Conservation (phyloP, 2,888 invertebrate species). For the Pseudeuparius sepicola region DNA sequence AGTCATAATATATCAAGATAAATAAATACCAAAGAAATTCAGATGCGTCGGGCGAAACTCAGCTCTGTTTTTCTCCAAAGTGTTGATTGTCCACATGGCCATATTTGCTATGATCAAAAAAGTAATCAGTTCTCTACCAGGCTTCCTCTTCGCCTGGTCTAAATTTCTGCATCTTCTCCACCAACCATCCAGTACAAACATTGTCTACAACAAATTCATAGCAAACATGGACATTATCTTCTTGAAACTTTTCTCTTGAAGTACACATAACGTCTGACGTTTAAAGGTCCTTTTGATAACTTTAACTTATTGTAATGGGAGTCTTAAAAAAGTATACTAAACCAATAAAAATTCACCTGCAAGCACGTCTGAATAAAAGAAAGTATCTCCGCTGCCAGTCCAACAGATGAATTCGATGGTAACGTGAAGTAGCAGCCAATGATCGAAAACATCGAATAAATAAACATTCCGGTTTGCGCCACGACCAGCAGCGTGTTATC, state of each 20-base stretch:
- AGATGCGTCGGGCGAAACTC: constrained; percentile 88
- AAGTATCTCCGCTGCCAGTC: constrained; percentile 73
- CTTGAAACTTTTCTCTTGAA: too few species aligned
- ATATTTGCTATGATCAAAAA: constrained; percentile 83
- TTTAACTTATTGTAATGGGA: too few species aligned
- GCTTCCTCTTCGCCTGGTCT: constrained; percentile 76
- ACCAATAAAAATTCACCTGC: too few species aligned
- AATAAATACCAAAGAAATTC: constrained; percentile 81
- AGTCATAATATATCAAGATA: too few species aligned
- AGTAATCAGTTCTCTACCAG: constrained; percentile 88
- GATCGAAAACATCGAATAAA: constrained; percentile 88
- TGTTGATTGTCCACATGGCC: constrained; percentile 92
- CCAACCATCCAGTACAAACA: constrained; percentile 86
- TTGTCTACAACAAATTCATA: too few species aligned
- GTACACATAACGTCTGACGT: too few species aligned
- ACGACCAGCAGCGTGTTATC: constrained; percentile 87
- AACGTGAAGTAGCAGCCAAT: constrained; percentile 86
- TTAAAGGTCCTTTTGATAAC: too few species aligned
- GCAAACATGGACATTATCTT: too few species aligned
- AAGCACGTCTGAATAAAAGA: constrained; percentile 82
- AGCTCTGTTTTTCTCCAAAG: constrained; percentile 80
- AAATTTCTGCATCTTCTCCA: constrained; percentile 71
- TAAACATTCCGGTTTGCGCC: constrained; percentile 89
- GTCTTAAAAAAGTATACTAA: too few species aligned
- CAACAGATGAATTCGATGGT: constrained; percentile 61